Evolutionary conservation across 2,113 vertebrate species (phyloP).

Genomic region (Orthonyx spaldingii): DNA sequence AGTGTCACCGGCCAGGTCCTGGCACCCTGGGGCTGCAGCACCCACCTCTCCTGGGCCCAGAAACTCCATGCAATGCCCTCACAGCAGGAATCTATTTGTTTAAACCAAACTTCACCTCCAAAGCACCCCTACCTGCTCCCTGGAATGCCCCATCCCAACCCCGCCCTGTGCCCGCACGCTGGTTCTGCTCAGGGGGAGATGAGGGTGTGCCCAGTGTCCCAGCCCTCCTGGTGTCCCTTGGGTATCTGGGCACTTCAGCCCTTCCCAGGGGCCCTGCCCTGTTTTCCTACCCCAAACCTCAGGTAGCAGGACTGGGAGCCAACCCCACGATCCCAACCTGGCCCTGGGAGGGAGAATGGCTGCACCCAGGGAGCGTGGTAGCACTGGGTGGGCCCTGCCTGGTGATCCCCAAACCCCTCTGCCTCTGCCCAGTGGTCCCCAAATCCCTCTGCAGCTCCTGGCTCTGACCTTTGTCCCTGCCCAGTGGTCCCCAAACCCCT

Average conservation of each 20-base stretch:
- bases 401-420: background rate
- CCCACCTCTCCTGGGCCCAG: background rate
- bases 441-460: background rate
- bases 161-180: too few relatives aligned
- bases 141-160: background rate
- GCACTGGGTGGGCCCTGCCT: background rate
- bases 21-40: background rate
- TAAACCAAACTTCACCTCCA: background rate
- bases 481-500: background rate
- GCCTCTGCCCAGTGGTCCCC: background rate
- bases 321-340: background rate
- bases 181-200: background rate
- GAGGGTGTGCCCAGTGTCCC: accelerated
- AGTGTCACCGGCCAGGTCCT: too few relatives aligned
- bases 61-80: background rate
- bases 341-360: background rate
- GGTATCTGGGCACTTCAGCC: background rate
- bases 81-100: background rate
- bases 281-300: background rate
- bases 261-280: background rate
- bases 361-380: background rate
- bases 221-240: background rate
- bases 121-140: background rate
- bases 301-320: background rate
- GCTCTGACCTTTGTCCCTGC: background rate